Evolutionary conservation across 2,113 vertebrate genomes (phyloP).

Genomic region (Hippoglossus stenolepis): DNA sequence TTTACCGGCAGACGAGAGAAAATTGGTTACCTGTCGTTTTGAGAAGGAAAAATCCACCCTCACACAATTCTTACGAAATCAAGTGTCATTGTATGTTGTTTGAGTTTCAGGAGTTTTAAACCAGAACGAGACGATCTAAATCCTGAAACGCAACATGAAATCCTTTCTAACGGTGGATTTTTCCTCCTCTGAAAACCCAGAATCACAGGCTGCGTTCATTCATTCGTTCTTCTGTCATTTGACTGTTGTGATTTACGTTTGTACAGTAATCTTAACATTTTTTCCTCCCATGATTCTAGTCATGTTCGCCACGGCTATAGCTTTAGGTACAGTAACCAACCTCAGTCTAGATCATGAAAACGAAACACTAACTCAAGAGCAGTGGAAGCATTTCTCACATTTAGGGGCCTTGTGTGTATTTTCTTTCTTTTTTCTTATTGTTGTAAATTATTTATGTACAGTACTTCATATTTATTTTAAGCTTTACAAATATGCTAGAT

Average conservation of each 20-base stretch:
- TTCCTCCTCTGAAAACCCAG: slow-evolving; percentile 3
- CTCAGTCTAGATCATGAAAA: slow-evolving; percentile 48
- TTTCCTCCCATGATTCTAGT: slow-evolving; percentile 21
- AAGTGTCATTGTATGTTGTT: background rate
- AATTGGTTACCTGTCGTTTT: slow-evolving; percentile 2
- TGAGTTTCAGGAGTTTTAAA: background rate
- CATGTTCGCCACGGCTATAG: slow-evolving; percentile 46
- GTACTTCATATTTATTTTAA: slow-evolving; percentile 86
- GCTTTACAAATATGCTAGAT: slow-evolving; percentile 84
- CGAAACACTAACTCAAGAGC: slow-evolving; percentile 66
- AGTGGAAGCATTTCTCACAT: slow-evolving; percentile 61
- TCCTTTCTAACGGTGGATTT: slow-evolving; percentile 48
- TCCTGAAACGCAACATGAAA: background rate
- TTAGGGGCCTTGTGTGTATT: slow-evolving; percentile 77
- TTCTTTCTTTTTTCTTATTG: slow-evolving; percentile 50
- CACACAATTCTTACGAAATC: background rate
- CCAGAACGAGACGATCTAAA: background rate
- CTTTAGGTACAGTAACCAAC: slow-evolving; percentile 60
- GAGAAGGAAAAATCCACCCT: slow-evolving; percentile 46
- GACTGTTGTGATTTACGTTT: slow-evolving; percentile 36
- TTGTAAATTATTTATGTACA: slow-evolving; percentile 86
- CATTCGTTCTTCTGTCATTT: background rate
- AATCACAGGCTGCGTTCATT: slow-evolving; percentile 16
- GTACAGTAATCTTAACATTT: slow-evolving; percentile 27
- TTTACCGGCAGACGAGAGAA: background rate